phyloP scores from a whole-genome alignment of 2,888 invertebrate species.

The Sarcophaga carnaria region DNA sequence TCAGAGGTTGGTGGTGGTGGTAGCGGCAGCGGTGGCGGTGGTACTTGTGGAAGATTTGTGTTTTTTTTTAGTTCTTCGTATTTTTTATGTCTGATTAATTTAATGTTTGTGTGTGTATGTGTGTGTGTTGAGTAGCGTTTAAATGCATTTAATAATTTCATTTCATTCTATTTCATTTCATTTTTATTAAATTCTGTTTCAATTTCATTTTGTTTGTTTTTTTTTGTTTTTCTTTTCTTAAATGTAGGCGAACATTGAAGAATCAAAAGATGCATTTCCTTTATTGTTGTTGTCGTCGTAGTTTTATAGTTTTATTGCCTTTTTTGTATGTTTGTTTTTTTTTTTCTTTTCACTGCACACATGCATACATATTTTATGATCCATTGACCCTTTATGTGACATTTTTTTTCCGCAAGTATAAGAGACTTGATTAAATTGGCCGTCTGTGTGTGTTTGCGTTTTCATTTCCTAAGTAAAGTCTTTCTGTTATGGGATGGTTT shows the following conservation, averaged over 20 bases:
- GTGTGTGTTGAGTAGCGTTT: constrained; percentile 4
- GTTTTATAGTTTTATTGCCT: constrained; percentile 8
- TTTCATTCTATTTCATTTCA: constrained; percentile 18
- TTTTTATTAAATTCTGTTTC: constrained; percentile 48
- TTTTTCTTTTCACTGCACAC: no score
- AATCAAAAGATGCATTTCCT: background rate
- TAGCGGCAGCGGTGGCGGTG: background rate
- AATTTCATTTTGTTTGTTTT: background rate
- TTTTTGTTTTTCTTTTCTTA: constrained; percentile 22
- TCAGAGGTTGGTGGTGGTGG: background rate
- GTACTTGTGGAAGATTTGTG: constrained; percentile 20
- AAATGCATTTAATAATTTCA: constrained; percentile 65
- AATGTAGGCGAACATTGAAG: constrained; percentile 48
- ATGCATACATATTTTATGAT: constrained; percentile 69
- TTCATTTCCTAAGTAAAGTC: background rate
- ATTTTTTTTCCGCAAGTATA: constrained; percentile 59
- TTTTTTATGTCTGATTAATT: constrained; percentile 64
- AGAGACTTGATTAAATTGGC: constrained; percentile 34
- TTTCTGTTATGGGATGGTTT: background rate
- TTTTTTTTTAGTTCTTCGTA: background rate
- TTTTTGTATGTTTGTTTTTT: constrained; percentile 36
- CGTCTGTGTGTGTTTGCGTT: background rate
- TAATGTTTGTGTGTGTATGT: constrained; percentile 34
- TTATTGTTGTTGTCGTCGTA: background rate
- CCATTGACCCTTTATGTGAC: constrained; percentile 72